A percentile compares a stretch with the other conserved stretches of the same genome.
phyloP scores from a whole-genome alignment of 2,888 invertebrate genomes.

The Macropis europaea region DNA sequence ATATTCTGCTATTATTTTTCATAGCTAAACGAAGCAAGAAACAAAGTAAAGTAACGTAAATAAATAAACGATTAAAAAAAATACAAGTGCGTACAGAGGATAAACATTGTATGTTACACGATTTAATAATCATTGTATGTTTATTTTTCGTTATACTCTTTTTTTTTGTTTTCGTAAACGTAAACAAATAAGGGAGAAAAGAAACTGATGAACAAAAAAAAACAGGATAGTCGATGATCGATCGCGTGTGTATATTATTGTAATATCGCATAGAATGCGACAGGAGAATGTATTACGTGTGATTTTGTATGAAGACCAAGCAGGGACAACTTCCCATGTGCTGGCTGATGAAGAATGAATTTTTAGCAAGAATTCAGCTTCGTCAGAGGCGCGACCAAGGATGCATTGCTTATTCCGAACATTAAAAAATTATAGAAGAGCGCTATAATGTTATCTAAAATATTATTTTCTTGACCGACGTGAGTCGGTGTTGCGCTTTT shows the following conservation, averaged over 20 bases:
- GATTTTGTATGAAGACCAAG: background rate
- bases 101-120: constrained; percentile 54
- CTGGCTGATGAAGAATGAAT: too few species aligned
- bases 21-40: constrained; percentile 67
- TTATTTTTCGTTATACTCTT: constrained; percentile 28
- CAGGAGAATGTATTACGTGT: too few species aligned
- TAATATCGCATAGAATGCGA: background rate
- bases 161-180: constrained; percentile 13
- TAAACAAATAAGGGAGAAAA: too few species aligned
- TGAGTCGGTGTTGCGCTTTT: constrained; percentile 40
- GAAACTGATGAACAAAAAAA: too few species aligned
- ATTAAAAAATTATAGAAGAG: background rate
- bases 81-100: constrained; percentile 56
- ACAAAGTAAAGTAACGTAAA: constrained; percentile 43
- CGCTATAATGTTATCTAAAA: constrained; percentile 11
- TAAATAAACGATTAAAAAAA: constrained; percentile 47
- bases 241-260: too few species aligned
- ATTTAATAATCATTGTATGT: constrained; percentile 35
- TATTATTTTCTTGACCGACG: constrained; percentile 32
- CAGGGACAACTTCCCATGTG: too few species aligned
- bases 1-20: constrained; percentile 77
- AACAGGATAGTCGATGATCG: constrained; percentile 1
- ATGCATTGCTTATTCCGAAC: background rate
- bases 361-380: too few species aligned
- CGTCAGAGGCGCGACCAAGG: background rate